phyloP scores from a whole-genome alignment of 2,888 invertebrate species.

The Bombyx huttoni region DNA sequence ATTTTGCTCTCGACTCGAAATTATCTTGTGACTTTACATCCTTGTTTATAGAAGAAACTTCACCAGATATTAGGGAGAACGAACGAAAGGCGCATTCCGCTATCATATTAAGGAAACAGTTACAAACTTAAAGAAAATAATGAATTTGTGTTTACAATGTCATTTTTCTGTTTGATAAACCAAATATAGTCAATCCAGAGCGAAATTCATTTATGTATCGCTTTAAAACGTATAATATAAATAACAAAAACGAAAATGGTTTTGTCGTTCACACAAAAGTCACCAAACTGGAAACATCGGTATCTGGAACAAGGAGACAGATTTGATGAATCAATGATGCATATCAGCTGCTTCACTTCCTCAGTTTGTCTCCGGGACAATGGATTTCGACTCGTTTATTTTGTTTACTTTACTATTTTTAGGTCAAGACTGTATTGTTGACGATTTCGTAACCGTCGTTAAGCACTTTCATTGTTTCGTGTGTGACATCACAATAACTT shows the following conservation, averaged over 20 bases:
- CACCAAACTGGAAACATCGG: not conserved
- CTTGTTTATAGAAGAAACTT: no score
- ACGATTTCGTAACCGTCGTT: constrained; percentile 4
- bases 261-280: not conserved
- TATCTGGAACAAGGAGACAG: constrained; percentile 15
- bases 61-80: no score
- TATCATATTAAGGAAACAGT: no score
- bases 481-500: constrained; percentile 2
- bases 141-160: no score
- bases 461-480: not conserved
- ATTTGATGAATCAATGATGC: constrained; percentile 17
- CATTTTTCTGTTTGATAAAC: not conserved
- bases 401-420: constrained; percentile 13
- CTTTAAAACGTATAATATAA: not conserved
- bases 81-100: no score
- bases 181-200: not conserved
- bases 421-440: constrained; percentile 15
- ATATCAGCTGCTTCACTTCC: constrained; percentile 32
- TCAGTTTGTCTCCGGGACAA: constrained; percentile 40
- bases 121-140: no score
- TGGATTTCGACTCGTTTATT: constrained; percentile 21
- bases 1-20: no score
- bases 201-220: not conserved
- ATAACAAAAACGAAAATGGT: not conserved
- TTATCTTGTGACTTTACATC: no score